A percentile compares a stretch with the other conserved stretches of the same genome.
These are phyloP conservation scores for Porphyrio hochstetteri DNA, from an alignment of 2,113 vertebrate genomes.

Conservation along the genomic window DNA sequence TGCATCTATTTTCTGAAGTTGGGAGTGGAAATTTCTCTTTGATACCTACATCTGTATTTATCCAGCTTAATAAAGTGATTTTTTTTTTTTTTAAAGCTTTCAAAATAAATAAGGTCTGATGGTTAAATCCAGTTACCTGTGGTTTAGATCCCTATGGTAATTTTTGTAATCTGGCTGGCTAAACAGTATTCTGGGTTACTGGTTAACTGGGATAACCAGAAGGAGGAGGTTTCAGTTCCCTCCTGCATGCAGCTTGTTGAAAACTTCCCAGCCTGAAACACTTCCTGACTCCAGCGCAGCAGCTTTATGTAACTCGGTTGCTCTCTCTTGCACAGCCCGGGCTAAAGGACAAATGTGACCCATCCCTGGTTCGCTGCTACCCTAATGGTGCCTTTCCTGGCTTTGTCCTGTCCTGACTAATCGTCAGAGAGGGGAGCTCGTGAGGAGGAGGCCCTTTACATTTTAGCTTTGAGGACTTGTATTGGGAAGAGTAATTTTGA, in stretches of 20 bases:
- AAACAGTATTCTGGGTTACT: constrained; percentile 28
- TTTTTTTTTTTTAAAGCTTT: background rate
- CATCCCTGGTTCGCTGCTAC: background rate
- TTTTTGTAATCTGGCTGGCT: background rate
- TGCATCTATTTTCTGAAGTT: background rate
- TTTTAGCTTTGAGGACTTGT: background rate
- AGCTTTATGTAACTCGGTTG: constrained; percentile 33
- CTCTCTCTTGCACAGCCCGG: background rate
- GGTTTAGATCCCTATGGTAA: background rate
- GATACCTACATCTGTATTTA: background rate
- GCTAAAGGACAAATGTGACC: constrained; percentile 8
- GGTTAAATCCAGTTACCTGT: background rate
- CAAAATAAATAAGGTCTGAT: background rate
- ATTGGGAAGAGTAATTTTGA: background rate
- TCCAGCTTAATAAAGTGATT: background rate
- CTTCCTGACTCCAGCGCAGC: constrained; percentile 6
- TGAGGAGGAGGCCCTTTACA: background rate
- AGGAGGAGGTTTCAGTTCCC: background rate
- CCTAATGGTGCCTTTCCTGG: background rate
- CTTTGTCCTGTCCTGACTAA: background rate
- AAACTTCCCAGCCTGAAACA: constrained; percentile 29
- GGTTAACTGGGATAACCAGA: constrained; percentile 36
- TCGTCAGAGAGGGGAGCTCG: fast-evolving
- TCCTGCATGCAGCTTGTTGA: background rate
- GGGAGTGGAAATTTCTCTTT: background rate